Conservation (phyloP, 64 coral and sea anemone genomes). For the Montipora efflorescens region DNA sequence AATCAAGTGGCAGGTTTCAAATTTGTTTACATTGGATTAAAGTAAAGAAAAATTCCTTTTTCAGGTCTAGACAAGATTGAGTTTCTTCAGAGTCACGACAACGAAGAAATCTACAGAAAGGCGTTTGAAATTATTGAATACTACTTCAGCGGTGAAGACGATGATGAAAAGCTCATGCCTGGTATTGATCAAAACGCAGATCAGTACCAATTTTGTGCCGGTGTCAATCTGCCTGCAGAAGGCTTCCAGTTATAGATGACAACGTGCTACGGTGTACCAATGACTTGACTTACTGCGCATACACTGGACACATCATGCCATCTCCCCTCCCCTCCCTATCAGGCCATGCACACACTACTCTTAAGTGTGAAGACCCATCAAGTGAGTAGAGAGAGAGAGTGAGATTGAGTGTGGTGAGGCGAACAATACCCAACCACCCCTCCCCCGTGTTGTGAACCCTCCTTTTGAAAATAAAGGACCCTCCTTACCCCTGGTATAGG, state of each 20-base stretch:
- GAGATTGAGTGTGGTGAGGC: background rate
- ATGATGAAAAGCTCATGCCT: constrained; percentile 91
- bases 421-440: background rate
- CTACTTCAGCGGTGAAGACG: constrained; percentile 94
- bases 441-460: constrained; percentile 9
- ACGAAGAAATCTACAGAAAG: constrained; percentile 98
- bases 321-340: constrained; percentile 22
- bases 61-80: constrained; percentile 98
- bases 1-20: too few species aligned
- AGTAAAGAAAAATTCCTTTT: background rate
- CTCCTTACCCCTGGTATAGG: background rate
- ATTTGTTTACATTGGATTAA: background rate
- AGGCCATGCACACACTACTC: constrained; percentile 26
- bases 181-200: constrained; percentile 64
- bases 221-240: constrained; percentile 76
- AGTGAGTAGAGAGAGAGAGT: constrained; percentile 48
- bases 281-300: constrained; percentile 14
- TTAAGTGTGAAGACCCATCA: constrained; percentile 12
- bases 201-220: constrained; percentile 88
- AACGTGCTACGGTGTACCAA: background rate
- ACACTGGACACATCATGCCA: background rate
- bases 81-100: constrained; percentile 99
- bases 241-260: constrained; percentile 88
- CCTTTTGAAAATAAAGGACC: background rate
- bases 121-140: constrained; percentile 95